Evolutionary conservation across 1,140 invertebrate species (phyloP).

Genomic region (Pseudomyrmex sp.): DNA sequence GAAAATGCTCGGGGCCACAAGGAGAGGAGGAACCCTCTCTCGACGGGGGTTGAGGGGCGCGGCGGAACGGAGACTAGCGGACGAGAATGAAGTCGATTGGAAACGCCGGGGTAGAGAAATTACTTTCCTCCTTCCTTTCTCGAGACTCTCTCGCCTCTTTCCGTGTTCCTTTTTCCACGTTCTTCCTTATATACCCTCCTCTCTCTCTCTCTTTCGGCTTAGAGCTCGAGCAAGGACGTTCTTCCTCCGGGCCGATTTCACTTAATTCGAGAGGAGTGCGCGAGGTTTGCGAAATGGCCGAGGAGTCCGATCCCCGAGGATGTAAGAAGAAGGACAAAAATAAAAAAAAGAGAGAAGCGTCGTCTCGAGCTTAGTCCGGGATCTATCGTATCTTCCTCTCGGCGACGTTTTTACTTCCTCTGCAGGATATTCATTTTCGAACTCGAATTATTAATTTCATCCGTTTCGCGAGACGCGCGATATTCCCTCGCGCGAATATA

Average conservation of each 20-base stretch:
- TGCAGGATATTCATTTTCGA: conserved; percentile 21
- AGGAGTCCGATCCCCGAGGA: conserved; percentile 37
- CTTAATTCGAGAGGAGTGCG: conserved; percentile 73
- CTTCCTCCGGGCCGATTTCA: conserved; percentile 77
- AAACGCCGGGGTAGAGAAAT: conserved; percentile 78
- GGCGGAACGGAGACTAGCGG: conserved; percentile 23
- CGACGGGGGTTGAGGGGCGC: conserved; percentile 11
- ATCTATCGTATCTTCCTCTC: conserved; percentile 41
- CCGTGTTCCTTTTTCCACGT: not conserved
- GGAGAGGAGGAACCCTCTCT: no score
- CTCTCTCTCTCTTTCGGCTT: conserved; percentile 1
- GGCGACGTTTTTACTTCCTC: conserved; percentile 16
- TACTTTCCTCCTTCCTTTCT: conserved; percentile 67
- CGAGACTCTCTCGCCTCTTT: not conserved
- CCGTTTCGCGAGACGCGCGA: conserved; percentile 17
- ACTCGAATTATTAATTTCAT: conserved; percentile 41
- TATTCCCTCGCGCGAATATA: not conserved
- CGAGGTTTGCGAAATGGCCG: conserved; percentile 67
- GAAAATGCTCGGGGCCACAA: conserved; percentile 66
- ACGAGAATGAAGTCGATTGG: conserved; percentile 78
- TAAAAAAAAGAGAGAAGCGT: conserved; percentile 16
- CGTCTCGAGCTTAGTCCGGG: conserved; percentile 21
- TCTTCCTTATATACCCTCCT: not conserved
- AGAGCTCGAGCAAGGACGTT: conserved; percentile 57
- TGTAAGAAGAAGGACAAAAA: conserved; percentile 53